Evolutionary conservation across 37 sponge, comb jelly and placozoan genomes (phyloP).

Genomic region (Chondrilla cf. caribensis): DNA sequence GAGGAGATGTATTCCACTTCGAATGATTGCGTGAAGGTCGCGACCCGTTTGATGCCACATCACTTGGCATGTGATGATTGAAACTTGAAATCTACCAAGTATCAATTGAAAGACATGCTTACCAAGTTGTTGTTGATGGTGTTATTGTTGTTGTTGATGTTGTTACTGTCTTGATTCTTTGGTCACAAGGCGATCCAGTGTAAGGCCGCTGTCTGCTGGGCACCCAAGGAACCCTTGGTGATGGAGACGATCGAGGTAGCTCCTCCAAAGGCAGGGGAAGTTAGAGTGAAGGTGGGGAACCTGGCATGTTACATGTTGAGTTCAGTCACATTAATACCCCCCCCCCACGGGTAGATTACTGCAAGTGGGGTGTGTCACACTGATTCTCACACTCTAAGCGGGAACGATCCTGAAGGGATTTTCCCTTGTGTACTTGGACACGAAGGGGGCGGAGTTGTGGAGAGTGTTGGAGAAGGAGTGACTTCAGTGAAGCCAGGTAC

Average conservation of each 20-base stretch:
- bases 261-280: conserved; percentile 93
- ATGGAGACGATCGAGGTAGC: conserved; percentile 87
- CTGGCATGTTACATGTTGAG: background rate
- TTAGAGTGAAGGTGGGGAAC: conserved; percentile 82
- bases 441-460: conserved; percentile 95
- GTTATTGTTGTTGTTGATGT: too few species aligned
- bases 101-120: too few species aligned
- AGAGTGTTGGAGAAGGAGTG: conserved; percentile 91
- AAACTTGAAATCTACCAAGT: too few species aligned
- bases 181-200: conserved; percentile 76
- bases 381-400: conserved; percentile 85
- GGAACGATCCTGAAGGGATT: conserved; percentile 76
- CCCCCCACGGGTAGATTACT: conserved; percentile 39
- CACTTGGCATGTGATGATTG: too few species aligned
- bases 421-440: conserved; percentile 93
- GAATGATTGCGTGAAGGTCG: too few species aligned
- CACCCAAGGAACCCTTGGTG: conserved; percentile 63
- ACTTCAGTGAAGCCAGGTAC: conserved; percentile 79
- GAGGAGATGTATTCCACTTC: too few species aligned
- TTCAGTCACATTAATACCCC: background rate
- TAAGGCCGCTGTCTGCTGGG: conserved; percentile 95
- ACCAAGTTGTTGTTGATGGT: too few species aligned
- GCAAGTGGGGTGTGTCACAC: conserved; percentile 96
- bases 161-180: too few species aligned
- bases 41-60: too few species aligned